phyloP scores from a whole-genome alignment of 2,888 invertebrate species.

The Drosophila flavopinicola region DNA sequence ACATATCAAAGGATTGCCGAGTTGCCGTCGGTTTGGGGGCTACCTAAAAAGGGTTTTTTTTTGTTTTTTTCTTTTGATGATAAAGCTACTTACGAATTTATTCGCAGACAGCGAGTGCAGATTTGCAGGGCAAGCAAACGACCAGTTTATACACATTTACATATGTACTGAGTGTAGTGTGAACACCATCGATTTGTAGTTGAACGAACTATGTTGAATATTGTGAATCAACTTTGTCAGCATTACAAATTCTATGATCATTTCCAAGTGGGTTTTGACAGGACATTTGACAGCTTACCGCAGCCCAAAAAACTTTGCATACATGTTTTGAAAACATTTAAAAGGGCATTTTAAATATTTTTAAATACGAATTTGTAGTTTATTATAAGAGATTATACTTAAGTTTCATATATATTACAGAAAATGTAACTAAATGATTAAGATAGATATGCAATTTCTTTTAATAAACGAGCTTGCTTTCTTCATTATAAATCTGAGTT shows the following conservation, averaged over 20 bases:
- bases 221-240: conserved; percentile 2
- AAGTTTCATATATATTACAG: no score
- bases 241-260: conserved; percentile 5
- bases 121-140: conserved; percentile 5
- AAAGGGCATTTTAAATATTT: no score
- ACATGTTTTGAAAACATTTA: no score
- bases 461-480: no score
- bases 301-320: background rate
- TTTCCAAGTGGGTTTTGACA: conserved; percentile 5
- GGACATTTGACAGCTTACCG: background rate
- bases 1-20: conserved; percentile 72
- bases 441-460: no score
- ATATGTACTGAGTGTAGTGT: background rate
- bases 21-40: conserved; percentile 16
- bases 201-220: conserved; percentile 5
- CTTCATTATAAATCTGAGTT: no score
- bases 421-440: no score
- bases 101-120: conserved; percentile 19
- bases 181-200: conserved; percentile 19
- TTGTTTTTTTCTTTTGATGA: conserved; percentile 20
- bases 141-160: background rate
- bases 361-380: no score
- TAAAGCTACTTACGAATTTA: conserved; percentile 49
- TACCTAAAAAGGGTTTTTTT: conserved; percentile 28
- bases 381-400: no score